These are phyloP conservation scores for Tachycineta bicolor DNA, from an alignment of 2,113 vertebrate species.

Conservation along the genomic window DNA sequence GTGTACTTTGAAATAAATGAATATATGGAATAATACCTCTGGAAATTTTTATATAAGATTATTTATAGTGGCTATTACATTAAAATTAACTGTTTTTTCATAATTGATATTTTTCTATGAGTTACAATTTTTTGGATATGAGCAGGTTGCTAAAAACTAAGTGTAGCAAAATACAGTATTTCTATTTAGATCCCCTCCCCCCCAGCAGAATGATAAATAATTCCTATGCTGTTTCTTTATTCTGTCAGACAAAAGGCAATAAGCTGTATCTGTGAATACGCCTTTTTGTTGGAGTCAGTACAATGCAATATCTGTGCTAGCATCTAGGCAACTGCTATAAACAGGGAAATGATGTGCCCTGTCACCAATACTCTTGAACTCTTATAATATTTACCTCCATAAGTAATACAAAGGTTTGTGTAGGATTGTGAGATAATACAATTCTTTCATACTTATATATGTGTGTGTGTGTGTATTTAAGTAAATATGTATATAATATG, in stretches of 20 bases:
- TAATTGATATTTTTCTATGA: not conserved
- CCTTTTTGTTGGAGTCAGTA: conserved; percentile 48
- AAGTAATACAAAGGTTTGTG: conserved; percentile 29
- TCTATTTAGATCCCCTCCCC: not conserved
- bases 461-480: not conserved
- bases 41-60: not conserved
- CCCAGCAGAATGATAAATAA: conserved; percentile 1
- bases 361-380: conserved; percentile 25
- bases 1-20: conserved; percentile 13
- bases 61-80: conserved; percentile 5
- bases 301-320: conserved; percentile 37
- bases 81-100: conserved; percentile 5
- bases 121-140: conserved; percentile 5
- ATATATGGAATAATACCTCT: not conserved
- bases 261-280: conserved; percentile 31
- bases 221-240: not conserved
- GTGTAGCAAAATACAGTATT: conserved; percentile 21
- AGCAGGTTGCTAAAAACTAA: conserved; percentile 38
- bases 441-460: not conserved
- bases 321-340: conserved; percentile 41
- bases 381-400: not conserved
- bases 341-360: not conserved
- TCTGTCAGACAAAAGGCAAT: conserved; percentile 29
- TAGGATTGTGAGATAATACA: not conserved
- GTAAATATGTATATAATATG: not conserved